Evolutionary conservation across 2,888 invertebrate genomes (phyloP), one percentile per base, ranked within the genome.

Genomic region (Lumbricus terrestris): DNA sequence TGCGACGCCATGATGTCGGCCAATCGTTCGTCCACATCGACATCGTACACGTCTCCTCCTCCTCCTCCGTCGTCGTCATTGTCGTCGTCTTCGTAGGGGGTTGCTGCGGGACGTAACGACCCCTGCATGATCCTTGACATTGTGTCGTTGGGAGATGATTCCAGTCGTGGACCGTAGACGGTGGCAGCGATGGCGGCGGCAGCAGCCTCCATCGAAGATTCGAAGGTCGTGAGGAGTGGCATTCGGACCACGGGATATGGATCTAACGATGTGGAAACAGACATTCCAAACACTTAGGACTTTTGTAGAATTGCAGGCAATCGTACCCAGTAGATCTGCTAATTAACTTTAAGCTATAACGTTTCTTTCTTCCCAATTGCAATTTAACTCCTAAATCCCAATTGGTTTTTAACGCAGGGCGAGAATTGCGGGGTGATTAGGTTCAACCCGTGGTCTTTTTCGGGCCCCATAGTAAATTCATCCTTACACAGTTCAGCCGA

Each of bases 1-100:
- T 88, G 33, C 37, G 88, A 88, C 40, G 88, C 40, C 40, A 88
- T 42, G 88, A 88, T 40, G 88, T 88, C 47, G 23, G n/a, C 20
- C 88, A 38, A 2, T 3, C 23, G 20, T 0, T 85, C 85, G 85
- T 85, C 83, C 33, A 33, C 33, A 33, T 35, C 85, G 16, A 13
- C 29, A 6, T 69, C 69, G 69, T 69, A 69, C 69, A n/a, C 16
- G 8, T 69, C n/a, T 18, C 85, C 85, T n/a, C n/a, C n/a, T n/a
- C n/a, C n/a, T n/a, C n/a, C n/a, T n/a, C n/a, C n/a, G n/a, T n/a
- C n/a, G n/a, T n/a, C n/a, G n/a, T n/a, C n/a, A n/a, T n/a, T n/a
- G n/a, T n/a, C n/a, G n/a, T n/a, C n/a, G n/a, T n/a, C n/a, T 35
- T 85, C 85, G 85, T 85, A 34, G 85, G 6, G 8, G 85, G 85